Evolutionary conservation across 2,113 vertebrate genomes (phyloP).

Genomic region (Calonectris borealis): DNA sequence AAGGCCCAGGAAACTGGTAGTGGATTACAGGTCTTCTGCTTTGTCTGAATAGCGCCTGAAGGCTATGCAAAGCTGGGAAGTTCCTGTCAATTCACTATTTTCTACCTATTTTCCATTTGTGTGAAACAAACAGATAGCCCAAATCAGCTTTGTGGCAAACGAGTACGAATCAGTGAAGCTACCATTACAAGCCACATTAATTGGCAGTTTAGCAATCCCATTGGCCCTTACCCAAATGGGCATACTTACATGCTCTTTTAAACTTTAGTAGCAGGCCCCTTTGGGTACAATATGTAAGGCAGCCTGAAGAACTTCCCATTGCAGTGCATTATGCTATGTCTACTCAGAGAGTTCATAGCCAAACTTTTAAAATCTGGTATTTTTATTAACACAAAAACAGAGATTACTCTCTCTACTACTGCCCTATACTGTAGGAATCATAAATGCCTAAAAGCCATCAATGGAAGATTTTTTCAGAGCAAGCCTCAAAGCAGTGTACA

Average conservation of each 20-base stretch:
- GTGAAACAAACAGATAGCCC: background rate
- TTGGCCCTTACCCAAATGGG: background rate
- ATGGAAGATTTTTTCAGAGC: background rate
- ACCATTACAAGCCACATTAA: background rate
- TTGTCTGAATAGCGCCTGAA: background rate
- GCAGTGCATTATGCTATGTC: background rate
- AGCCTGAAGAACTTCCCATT: background rate
- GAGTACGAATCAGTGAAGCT: background rate
- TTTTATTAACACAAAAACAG: background rate
- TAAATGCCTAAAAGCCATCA: background rate
- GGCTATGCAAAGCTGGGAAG: background rate
- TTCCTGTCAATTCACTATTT: background rate
- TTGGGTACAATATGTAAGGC: background rate
- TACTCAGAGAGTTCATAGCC: background rate
- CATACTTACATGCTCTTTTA: background rate
- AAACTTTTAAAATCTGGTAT: background rate
- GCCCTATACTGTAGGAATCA: background rate
- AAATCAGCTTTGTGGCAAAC: background rate
- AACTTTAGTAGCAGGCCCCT: background rate
- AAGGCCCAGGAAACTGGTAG: background rate
- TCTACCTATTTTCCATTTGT: background rate
- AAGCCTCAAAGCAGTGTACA: background rate
- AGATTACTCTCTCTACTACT: background rate
- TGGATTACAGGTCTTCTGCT: background rate
- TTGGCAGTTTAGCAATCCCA: background rate